These are phyloP conservation scores for Drosophila meridionalis DNA, from an alignment of 2,888 invertebrate species.

Conservation along the genomic window DNA sequence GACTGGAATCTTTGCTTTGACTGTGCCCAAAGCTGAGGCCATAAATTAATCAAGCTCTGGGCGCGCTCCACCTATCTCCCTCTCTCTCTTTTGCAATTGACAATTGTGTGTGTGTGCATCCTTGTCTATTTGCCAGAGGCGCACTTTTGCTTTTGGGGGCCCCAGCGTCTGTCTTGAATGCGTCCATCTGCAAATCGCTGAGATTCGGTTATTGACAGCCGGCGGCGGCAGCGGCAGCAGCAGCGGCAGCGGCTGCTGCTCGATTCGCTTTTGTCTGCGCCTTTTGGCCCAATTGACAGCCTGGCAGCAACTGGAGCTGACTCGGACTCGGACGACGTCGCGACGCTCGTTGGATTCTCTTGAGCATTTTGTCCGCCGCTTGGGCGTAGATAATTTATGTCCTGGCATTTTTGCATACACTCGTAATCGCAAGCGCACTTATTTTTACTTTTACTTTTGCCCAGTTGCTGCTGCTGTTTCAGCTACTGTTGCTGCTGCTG, in stretches of 20 bases:
- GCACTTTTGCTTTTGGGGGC: constrained; percentile 70
- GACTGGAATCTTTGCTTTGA: constrained; percentile 20
- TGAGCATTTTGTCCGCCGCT: constrained; percentile 72
- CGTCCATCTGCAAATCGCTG: constrained; percentile 58
- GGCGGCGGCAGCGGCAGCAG: constrained; percentile 10
- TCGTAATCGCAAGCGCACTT: constrained; percentile 61
- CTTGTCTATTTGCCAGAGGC: constrained; percentile 53
- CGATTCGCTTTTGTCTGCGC: constrained; percentile 36
- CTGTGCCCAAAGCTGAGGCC: constrained; percentile 41
- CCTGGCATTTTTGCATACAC: constrained; percentile 66
- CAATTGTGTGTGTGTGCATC: constrained; percentile 60
- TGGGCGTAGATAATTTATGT: constrained; percentile 78
- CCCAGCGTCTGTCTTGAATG: constrained; percentile 39
- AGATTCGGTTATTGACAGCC: constrained; percentile 74
- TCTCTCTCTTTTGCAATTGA: constrained; percentile 57
- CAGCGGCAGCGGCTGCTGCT: constrained; percentile 15
- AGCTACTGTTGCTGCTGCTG: constrained; percentile 22
- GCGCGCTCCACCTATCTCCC: constrained; percentile 19
- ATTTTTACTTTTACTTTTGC: constrained; percentile 77
- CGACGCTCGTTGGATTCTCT: constrained; percentile 13
- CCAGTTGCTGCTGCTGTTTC: constrained; percentile 35
- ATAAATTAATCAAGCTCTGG: constrained; percentile 73
- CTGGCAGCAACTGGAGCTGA: constrained; percentile 42
- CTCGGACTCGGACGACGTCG: constrained; percentile 19
- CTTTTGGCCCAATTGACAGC: constrained; percentile 61